Base-by-base conservation (phyloP, 2,113 vertebrate species). In the Clarias batrachus region DNA sequence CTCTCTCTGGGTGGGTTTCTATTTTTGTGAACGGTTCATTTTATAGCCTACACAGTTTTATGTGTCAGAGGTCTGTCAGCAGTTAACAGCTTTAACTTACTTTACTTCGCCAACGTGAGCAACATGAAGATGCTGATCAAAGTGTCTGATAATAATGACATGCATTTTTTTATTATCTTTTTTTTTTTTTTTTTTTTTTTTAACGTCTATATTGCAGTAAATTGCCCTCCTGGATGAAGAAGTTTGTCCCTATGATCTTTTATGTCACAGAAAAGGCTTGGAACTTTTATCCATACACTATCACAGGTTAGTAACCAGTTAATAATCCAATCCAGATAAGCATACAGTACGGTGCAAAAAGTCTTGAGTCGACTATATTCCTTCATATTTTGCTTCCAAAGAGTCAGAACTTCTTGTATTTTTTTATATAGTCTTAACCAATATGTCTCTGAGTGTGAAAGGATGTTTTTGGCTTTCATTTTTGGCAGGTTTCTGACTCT, bases 251-350 rank as follows among this genome's bases (percentile, higher is more conserved):
- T 0, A 92, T 93, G 80, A 87, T 94, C 89, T 96, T 96, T 91
- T 96, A 96, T 11, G 90, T 96, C 90, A 96, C 94, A 11, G 96
- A 96, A 89, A 96, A 93, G 60, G 95, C 96, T 88, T 96, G 96
- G 96, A 96, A 96, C 91, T 95, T 95, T 88, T 96, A 96, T 87
- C 96, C 96, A 0, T 95, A 92, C 90, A 96, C 96, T n/a, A 91
- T 96, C 80, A 96, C 96, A 92, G 95, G 96, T 96, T 71, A 84
- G 90, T 80, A 82, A 54, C 78, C 30, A 33, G 30, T 33, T 33
- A 81, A 9, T 9, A 66, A 65, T 23, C 33, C 66, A 14, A 25
- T 25, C 11, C n/a, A 57, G 41, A 10, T 17, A 48, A 48, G 7
- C 48, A 48, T 48, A 48, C 6, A 48, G 48, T 48, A 48, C 48